A percentile compares a stretch with the other conserved stretches of the same genome.
phyloP scores from a whole-genome alignment of 1,140 invertebrate species.

The Maconellicoccus hirsutus region DNA sequence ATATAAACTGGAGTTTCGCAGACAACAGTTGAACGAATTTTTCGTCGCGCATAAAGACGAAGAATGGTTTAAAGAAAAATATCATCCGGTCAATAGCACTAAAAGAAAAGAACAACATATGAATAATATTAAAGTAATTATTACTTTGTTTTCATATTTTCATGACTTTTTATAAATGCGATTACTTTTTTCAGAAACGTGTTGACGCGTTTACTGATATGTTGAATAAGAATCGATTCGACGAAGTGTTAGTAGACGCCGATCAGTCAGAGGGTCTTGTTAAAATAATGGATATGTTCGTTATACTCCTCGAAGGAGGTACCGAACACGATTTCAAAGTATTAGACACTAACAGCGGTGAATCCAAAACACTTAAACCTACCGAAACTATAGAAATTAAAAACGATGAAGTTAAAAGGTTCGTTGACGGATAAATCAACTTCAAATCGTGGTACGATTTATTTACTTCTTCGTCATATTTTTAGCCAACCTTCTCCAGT shows the following conservation, averaged over 20 bases:
- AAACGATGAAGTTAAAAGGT: not conserved
- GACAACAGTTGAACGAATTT: slow-evolving; percentile 96
- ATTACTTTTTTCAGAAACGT: slow-evolving; percentile 52
- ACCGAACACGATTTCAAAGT: slow-evolving; percentile 84
- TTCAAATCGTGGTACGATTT: not conserved
- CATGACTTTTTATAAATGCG: slow-evolving; percentile 4
- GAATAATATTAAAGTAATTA: slow-evolving; percentile 61
- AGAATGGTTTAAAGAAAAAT: slow-evolving; percentile 99
- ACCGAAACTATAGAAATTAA: not conserved
- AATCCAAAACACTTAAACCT: not conserved
- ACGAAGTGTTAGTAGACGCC: slow-evolving; percentile 71
- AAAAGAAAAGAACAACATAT: slow-evolving; percentile 82
- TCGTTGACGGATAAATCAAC: too few relatives aligned
- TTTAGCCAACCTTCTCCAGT: not conserved
- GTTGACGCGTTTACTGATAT: slow-evolving; percentile 84
- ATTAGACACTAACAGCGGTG: slow-evolving; percentile 40
- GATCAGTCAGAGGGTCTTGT: slow-evolving; percentile 77
- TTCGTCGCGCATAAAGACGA: slow-evolving; percentile 98
- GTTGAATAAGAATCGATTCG: slow-evolving; percentile 56
- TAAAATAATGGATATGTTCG: slow-evolving; percentile 85
- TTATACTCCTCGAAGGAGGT: slow-evolving; percentile 94
- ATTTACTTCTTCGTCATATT: not conserved
- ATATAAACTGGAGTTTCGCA: slow-evolving; percentile 93
- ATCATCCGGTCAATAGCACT: slow-evolving; percentile 91
- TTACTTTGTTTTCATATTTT: not conserved